Percentiles rank a stretch among this genome's conserved stretches.
Evolutionary conservation across 1,140 invertebrate species (phyloP).

Genomic region (roundworm (Caenorhabditis elegans)): WBcel235 BX284606.5:17668501-17669000

Average conservation of each 20-base stretch:
- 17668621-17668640: too few species aligned
- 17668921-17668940: background rate
- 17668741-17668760: slow-evolving; percentile 11
- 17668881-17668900: background rate
- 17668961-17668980: too few species aligned
- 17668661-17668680: slow-evolving; percentile 10
- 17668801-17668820: background rate
- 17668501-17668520: too few species aligned
- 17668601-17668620: slow-evolving; percentile 2
- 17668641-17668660: background rate
- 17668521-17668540: too few species aligned
- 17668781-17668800: slow-evolving; percentile 9
- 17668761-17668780: slow-evolving; percentile 25
- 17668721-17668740: background rate
- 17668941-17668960: background rate
- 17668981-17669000: too few species aligned
- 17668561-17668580: too few species aligned
- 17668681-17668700: background rate
- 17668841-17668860: slow-evolving; percentile 14
- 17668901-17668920: background rate
- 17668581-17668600: too few species aligned
- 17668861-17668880: too few species aligned
- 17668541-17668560: too few species aligned
- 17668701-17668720: background rate
- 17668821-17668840: background rate